A percentile compares a stretch with the other conserved stretches of the same genome.
These are phyloP conservation scores for Enteromius radiatus DNA, from an alignment of 2,797 vertebrate genomes.

Conservation along the genomic window DNA sequence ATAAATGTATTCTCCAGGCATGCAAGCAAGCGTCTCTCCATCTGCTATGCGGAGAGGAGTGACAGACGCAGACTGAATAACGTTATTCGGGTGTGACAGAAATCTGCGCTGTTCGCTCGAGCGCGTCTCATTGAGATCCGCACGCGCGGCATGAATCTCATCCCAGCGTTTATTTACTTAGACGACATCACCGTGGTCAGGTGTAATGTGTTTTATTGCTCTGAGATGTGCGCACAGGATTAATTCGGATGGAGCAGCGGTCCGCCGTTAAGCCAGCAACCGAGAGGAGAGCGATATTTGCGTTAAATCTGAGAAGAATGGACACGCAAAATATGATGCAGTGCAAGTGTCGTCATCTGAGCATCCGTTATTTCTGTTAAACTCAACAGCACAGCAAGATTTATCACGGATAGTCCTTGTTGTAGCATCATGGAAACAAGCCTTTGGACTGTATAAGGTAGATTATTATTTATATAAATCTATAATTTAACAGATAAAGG, in stretches of 20 bases:
- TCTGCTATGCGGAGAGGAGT: slow-evolving; percentile 26
- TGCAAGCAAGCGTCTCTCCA: not conserved
- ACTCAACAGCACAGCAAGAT: not conserved
- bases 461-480: not conserved
- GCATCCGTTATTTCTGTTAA: slow-evolving; percentile 30
- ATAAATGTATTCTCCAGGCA: too few relatives aligned
- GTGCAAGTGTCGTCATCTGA: slow-evolving; percentile 42
- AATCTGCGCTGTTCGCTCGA: slow-evolving; percentile 36
- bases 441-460: slow-evolving; percentile 21
- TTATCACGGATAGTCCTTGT: slow-evolving; percentile 16
- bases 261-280: slow-evolving; percentile 16
- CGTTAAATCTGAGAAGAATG: slow-evolving; percentile 42
- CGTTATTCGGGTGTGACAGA: slow-evolving; percentile 37
- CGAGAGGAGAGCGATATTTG: slow-evolving; percentile 32
- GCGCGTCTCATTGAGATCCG: slow-evolving; percentile 7
- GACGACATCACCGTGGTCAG: not conserved
- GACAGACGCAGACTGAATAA: slow-evolving; percentile 39
- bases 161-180: slow-evolving; percentile 24
- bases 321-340: slow-evolving; percentile 39
- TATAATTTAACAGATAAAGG: not conserved
- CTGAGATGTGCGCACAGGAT: slow-evolving; percentile 19
- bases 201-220: slow-evolving; percentile 2
- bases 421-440: slow-evolving; percentile 1
- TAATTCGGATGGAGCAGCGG: slow-evolving; percentile 35
- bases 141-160: slow-evolving; percentile 5